phyloP scores from a whole-genome alignment of 2,797 vertebrate species.

The Melanitta fusca region DNA sequence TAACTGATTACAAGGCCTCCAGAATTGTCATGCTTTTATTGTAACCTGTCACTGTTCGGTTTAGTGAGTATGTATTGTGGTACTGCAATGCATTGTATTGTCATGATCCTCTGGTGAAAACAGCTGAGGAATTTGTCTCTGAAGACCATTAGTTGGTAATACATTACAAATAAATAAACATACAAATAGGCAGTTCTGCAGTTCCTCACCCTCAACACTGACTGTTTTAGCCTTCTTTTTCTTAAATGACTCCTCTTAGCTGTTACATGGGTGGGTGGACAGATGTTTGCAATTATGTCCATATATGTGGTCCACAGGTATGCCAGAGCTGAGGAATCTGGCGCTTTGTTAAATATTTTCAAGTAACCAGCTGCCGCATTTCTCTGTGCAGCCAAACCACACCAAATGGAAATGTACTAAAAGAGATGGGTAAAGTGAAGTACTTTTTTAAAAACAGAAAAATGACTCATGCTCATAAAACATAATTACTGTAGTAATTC shows the following conservation, averaged over 20 bases:
- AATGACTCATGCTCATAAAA: constrained; percentile 80
- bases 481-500: constrained; percentile 78
- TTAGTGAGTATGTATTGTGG: neutral
- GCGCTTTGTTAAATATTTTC: constrained; percentile 78
- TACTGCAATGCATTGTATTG: neutral
- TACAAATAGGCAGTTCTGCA: constrained; percentile 36
- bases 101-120: neutral
- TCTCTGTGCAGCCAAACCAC: constrained; percentile 78
- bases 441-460: constrained; percentile 78
- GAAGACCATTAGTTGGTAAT: constrained; percentile 35
- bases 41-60: neutral
- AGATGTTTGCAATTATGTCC: constrained; percentile 83
- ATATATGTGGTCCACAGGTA: constrained; percentile 82
- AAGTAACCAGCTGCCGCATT: constrained; percentile 75
- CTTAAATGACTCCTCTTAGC: constrained; percentile 69
- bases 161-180: constrained; percentile 58
- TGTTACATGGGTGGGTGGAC: constrained; percentile 75
- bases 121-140: neutral
- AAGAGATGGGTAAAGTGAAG: constrained; percentile 76
- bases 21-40: neutral
- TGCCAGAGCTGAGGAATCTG: constrained; percentile 77
- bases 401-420: constrained; percentile 84
- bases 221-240: constrained; percentile 71
- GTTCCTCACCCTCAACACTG: constrained; percentile 42
- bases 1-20: neutral